Conservation (phyloP, 1,140 invertebrate genomes). For the Penaeus indicus region DNA sequence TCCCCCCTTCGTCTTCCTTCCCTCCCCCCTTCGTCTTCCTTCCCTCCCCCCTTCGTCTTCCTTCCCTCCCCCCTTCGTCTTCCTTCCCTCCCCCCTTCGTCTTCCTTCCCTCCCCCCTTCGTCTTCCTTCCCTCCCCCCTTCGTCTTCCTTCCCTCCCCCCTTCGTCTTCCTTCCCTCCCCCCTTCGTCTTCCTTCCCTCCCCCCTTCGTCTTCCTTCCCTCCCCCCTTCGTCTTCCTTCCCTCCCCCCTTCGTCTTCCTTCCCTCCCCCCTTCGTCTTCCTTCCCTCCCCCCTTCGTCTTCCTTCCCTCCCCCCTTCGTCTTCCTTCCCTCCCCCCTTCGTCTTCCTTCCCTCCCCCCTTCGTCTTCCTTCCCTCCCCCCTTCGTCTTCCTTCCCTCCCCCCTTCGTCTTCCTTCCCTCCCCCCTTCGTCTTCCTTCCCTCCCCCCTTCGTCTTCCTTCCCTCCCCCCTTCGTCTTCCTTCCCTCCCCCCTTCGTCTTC, state of each 20-base stretch:
- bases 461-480: too few relatives aligned
- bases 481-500: too few relatives aligned
- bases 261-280: not conserved
- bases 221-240: too few relatives aligned
- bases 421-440: too few relatives aligned
- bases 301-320: not conserved
- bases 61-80: not conserved
- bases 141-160: not conserved
- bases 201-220: not conserved
- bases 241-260: not conserved
- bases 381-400: too few relatives aligned
- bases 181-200: not conserved
- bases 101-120: not conserved
- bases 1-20: too few relatives aligned
- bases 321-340: not conserved
- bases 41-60: not conserved
- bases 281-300: not conserved
- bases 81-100: not conserved
- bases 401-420: too few relatives aligned
- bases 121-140: not conserved
- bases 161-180: not conserved
- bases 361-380: too few relatives aligned
- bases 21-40: not conserved
- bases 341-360: too few relatives aligned
- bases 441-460: too few relatives aligned